A percentile compares a stretch with the other conserved stretches of the same genome.
Conservation (phyloP, 2,888 invertebrate genomes). For the Antheraea yamamai region DNA sequence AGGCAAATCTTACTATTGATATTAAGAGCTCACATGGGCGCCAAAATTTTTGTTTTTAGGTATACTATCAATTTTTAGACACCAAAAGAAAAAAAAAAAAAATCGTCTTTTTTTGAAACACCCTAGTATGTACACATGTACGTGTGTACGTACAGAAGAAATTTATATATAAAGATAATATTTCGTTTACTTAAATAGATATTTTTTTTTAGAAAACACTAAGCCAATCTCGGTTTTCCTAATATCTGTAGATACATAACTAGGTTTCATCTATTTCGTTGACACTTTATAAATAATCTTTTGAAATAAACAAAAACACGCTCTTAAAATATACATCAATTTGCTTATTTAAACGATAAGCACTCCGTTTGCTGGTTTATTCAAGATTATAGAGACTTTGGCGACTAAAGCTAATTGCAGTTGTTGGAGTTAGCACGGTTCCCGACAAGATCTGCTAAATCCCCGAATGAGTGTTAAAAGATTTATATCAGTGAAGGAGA, state of each 20-base stretch:
- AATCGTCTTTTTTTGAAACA: no score
- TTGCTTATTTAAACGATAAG: constrained; percentile 56
- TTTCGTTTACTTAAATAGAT: no score
- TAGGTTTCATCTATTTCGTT: neutral
- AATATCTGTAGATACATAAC: neutral
- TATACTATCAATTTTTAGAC: no score
- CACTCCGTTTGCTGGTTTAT: constrained; percentile 58
- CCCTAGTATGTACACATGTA: no score
- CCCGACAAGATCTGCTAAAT: constrained; percentile 61
- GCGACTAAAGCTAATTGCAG: constrained; percentile 73
- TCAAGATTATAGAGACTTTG: constrained; percentile 66
- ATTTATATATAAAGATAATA: no score
- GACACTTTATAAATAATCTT: constrained; percentile 12
- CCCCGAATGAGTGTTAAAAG: constrained; percentile 76
- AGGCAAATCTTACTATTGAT: no score
- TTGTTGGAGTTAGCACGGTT: constrained; percentile 71
- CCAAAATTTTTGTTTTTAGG: no score
- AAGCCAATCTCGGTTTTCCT: no score
- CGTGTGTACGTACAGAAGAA: no score
- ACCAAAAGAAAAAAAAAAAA: no score
- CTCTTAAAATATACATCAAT: constrained; percentile 30
- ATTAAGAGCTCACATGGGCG: no score
- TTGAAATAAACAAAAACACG: constrained; percentile 9
- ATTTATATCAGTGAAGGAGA: constrained; percentile 73
- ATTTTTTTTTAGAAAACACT: no score